Evolutionary conservation across 2,888 invertebrate species (phyloP), one percentile per base, ranked within the genome.

Genomic region (Aelia acuminata): DNA sequence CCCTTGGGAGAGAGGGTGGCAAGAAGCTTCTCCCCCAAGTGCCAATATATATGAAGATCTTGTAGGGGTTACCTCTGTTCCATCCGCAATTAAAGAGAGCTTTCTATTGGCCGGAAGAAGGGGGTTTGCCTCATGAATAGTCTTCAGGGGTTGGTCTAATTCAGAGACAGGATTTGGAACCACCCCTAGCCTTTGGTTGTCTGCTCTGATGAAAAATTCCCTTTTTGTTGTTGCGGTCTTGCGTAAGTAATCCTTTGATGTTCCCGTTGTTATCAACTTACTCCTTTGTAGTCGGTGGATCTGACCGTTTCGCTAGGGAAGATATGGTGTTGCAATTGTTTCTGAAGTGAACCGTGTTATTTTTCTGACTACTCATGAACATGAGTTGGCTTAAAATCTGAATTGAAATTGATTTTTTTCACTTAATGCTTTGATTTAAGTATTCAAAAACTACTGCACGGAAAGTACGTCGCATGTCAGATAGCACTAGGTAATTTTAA

Each of bases 21-120:
- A 43, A n/a, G 80, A 80, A 80, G 39, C n/a, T 80, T 31, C 80
- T 43, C 0, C 43, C 80, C 80, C 80, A 47, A 80, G 80, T 80
- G 80, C 80, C 80, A 80, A 80, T 80, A 80, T 80, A 80, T 80
- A 80, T 80, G 80, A 80, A 80, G 80, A 80, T 80, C 80, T 80
- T 80, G 80, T 80, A 80, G 80, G 80, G 80, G 80, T 80, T 75
- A 80, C 80, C 43, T 80, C 80, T 80, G 80, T 80, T 80, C 80
- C 80, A 47, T 22, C 43, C 80, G 80, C 80, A 80, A 80, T 80
- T 80, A 80, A 80, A 80, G 80, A 80, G 80, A 43, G 80, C 80
- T 80, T 80, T n/a, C 43, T 80, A 80, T 80, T 80, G 80, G 80
- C 80, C 80, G 80, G 80, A 80, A 80, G 63, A 70, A 80, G n/a